phyloP scores from a whole-genome alignment of 2,113 vertebrate species.

The Myotis davidii region DNA sequence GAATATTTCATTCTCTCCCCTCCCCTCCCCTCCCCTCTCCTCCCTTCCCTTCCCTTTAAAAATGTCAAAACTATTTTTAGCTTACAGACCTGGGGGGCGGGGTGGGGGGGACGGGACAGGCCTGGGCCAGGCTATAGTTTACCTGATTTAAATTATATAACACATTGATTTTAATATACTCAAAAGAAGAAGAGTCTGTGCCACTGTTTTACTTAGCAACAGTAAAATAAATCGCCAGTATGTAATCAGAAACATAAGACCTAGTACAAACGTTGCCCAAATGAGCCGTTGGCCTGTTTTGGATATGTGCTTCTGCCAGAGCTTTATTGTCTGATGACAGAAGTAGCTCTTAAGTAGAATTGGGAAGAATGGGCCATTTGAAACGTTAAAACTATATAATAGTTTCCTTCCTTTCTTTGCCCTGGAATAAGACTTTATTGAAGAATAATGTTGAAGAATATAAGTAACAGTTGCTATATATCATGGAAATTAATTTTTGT shows the following conservation, averaged over 20 bases:
- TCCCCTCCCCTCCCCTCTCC: too few species aligned
- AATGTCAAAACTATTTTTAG: not conserved
- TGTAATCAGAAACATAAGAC: not conserved
- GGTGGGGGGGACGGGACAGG: too few species aligned
- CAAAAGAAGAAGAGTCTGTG: not conserved
- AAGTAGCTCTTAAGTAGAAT: not conserved
- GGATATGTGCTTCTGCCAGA: not conserved
- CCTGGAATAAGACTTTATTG: not conserved
- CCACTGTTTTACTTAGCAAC: not conserved
- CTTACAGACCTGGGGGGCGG: not conserved
- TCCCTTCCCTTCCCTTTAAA: not conserved
- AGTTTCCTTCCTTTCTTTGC: not conserved
- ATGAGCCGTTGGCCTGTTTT: not conserved
- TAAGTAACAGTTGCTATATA: not conserved
- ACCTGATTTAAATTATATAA: not conserved
- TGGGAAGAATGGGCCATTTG: not conserved
- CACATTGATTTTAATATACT: not conserved
- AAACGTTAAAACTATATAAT: not conserved
- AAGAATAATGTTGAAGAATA: not conserved
- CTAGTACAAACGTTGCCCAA: not conserved
- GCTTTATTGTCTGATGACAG: not conserved
- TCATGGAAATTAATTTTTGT: constrained; percentile 30
- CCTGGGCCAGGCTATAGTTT: not conserved
- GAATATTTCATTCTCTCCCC: not conserved
- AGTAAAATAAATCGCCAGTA: not conserved